phyloP scores from a whole-genome alignment of 2,797 vertebrate species.

The Hemitrygon akajei region DNA sequence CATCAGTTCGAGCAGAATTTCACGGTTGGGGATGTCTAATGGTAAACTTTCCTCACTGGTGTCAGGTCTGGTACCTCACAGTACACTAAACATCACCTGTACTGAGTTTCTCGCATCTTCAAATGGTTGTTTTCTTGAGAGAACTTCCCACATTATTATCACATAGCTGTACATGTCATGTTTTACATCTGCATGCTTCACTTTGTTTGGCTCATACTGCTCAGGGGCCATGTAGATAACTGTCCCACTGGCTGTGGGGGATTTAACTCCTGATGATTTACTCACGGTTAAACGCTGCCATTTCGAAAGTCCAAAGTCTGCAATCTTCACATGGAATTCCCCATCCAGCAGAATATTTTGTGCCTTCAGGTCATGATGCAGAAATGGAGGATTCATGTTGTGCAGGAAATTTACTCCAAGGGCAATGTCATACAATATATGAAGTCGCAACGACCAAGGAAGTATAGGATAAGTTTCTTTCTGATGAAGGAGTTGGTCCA shows the following conservation, averaged over 20 bases:
- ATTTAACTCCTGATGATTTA: constrained; percentile 76
- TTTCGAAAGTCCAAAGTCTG: constrained; percentile 96
- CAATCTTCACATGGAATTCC: constrained; percentile 95
- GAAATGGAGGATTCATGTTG: constrained; percentile 87
- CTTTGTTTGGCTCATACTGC: constrained; percentile 80
- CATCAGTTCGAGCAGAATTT: constrained; percentile 70
- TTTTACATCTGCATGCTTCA: constrained; percentile 74
- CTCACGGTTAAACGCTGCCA: constrained; percentile 89
- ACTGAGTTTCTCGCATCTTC: constrained; percentile 89
- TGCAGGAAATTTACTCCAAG: constrained; percentile 96
- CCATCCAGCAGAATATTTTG: constrained; percentile 91
- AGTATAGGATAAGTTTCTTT: constrained; percentile 72
- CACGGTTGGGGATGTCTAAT: constrained; percentile 71
- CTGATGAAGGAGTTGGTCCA: too few species aligned
- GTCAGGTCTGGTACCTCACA: constrained; percentile 78
- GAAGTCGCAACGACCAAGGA: constrained; percentile 81
- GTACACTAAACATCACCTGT: constrained; percentile 95
- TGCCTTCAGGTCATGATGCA: constrained; percentile 95
- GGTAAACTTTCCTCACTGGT: constrained; percentile 68
- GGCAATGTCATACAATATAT: constrained; percentile 87
- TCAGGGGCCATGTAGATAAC: constrained; percentile 98
- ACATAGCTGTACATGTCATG: constrained; percentile 97
- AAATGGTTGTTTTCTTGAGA: too few species aligned
- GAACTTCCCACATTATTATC: too few species aligned
- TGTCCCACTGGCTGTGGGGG: constrained; percentile 82